Conservation (phyloP, 2,113 vertebrate species). For the Clarias magur region DNA sequence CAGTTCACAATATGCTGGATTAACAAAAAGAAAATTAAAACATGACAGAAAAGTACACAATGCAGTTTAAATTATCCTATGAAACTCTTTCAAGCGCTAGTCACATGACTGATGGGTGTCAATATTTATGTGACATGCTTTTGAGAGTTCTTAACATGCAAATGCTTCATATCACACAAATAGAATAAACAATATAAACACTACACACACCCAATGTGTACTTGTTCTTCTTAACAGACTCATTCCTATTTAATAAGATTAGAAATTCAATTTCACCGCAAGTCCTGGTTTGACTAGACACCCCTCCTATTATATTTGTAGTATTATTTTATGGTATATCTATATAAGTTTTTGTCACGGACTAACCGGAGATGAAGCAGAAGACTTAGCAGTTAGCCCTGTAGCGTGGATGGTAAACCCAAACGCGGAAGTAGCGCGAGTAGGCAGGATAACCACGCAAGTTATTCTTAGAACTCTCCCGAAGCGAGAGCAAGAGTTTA, state of each 20-base stretch:
- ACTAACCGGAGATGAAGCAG: too few relatives aligned
- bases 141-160: neutral
- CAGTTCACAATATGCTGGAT: neutral
- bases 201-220: neutral
- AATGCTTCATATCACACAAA: neutral
- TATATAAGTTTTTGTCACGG: too few relatives aligned
- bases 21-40: neutral
- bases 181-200: neutral
- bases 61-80: neutral
- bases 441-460: too few relatives aligned
- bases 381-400: too few relatives aligned
- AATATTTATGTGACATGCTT: constrained; percentile 2
- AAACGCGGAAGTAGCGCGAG: too few relatives aligned
- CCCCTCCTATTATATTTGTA: too few relatives aligned
- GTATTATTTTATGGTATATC: too few relatives aligned
- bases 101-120: neutral
- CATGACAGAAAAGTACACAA: neutral
- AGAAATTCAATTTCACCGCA: too few relatives aligned
- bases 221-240: neutral
- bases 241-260: neutral
- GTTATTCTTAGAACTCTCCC: too few relatives aligned
- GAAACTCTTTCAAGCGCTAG: neutral
- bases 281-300: too few relatives aligned
- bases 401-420: too few relatives aligned
- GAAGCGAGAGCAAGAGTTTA: too few relatives aligned